Evolutionary conservation across 23 tunicate genomes (phyloP), one percentile per base, ranked within the genome.

Genomic region (Trididemnum nubilum): DNA sequence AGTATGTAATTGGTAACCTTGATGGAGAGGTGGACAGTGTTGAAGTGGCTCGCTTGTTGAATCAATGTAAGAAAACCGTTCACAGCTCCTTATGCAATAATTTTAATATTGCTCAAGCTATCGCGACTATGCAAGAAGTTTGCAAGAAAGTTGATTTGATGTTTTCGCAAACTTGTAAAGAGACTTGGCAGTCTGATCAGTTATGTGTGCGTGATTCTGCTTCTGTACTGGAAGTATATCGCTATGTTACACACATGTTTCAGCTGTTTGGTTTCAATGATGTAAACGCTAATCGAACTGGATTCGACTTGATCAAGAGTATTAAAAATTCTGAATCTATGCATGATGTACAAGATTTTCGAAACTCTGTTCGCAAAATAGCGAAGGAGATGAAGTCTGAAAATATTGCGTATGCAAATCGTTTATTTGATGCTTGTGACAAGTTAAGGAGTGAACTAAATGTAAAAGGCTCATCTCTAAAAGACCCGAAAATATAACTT

Each of bases 1-100:
- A 82, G 35, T 88, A 88, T 66, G 60, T 77, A 27, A 63, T 67
- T 36, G 86, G 86, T 0, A 76, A 51, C 35, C 38, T 83, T 4
- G 24, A 61, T 60, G 71, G 81, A 1, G 51, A 52, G 28, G 52
- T 88, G 0, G 40, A 88, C 51, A 21, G 72, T 1, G 72, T 7
- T 3, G 35, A 40, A 24, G 79, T 79, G 21, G 19, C 25, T 1
- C 51, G 33, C 3, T 51, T 36, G 51, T 36, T 85, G 60, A 54
- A 67, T 32, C 21, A 34, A 7, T 40, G 79, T 66, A 85, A 69
- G 33, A 33, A 19, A 18, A 31, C 29, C 2, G 71, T 79, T 1
- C 2, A 79, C 38, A 18, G 27, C 28, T 77, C 21, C 27, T 36
- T 76, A 36, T 35, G 72, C 54, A 33, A 83, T 34, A 29, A 83